Evolutionary conservation across 2,113 vertebrate species (phyloP).

Genomic region (Paratilapia polleni): DNA sequence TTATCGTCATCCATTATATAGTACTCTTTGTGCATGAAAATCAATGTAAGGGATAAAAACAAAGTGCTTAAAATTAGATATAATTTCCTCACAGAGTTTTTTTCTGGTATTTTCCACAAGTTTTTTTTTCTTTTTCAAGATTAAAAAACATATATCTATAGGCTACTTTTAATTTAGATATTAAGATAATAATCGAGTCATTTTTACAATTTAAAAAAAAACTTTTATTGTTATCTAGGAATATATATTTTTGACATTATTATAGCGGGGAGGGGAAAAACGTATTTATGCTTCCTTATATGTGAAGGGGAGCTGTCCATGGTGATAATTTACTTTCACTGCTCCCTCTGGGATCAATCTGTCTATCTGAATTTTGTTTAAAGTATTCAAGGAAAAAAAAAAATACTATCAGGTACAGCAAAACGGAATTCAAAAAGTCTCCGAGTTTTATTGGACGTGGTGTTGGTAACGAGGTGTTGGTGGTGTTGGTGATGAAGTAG

Average conservation of each 20-base stretch:
- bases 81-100: not conserved
- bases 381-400: not conserved
- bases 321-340: conserved; percentile 28
- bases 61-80: not conserved
- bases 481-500: conserved; percentile 66
- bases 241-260: rapidly evolving
- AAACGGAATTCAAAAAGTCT: conserved; percentile 8
- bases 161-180: not conserved
- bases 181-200: not conserved
- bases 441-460: conserved; percentile 26
- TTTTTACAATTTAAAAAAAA: not conserved
- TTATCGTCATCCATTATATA: not conserved
- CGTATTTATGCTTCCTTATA: not conserved
- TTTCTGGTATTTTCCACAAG: not conserved
- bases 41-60: not conserved
- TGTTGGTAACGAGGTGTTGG: conserved; percentile 60
- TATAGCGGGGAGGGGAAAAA: not conserved
- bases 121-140: not conserved
- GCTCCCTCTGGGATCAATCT: not conserved
- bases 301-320: conserved; percentile 80
- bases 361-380: not conserved
- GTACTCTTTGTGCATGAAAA: not conserved
- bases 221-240: not conserved
- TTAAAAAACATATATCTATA: not conserved
- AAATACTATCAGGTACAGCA: conserved; percentile 4